These are phyloP conservation scores for Chromoteleia sp. DNA, from an alignment of 2,888 invertebrate species.

Conservation along the genomic window DNA sequence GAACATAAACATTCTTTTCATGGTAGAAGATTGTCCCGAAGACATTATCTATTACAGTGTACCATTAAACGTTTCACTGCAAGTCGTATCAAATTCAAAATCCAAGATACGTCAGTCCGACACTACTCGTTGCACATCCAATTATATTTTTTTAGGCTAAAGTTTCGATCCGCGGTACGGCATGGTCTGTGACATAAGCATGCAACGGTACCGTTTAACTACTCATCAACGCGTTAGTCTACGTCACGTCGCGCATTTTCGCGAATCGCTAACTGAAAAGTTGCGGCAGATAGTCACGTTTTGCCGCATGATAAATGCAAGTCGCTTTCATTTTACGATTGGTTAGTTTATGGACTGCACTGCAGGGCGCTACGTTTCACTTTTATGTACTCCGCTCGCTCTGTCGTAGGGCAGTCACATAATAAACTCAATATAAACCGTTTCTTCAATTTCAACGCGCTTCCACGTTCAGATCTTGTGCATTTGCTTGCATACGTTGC, in stretches of 20 bases:
- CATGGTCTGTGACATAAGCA: conserved; percentile 32
- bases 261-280: conserved; percentile 53
- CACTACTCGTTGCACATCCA: conserved; percentile 26
- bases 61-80: conserved; percentile 12
- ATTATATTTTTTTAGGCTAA: conserved; percentile 30
- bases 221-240: conserved; percentile 47
- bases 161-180: conserved; percentile 5
- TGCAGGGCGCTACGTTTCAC: conserved; percentile 61
- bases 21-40: conserved; percentile 3
- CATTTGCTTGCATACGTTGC: conserved; percentile 13
- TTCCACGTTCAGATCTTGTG: conserved; percentile 4
- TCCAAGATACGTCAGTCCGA: conserved; percentile 25
- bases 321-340: conserved; percentile 63
- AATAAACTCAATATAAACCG: conserved; percentile 51
- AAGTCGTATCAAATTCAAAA: conserved; percentile 9
- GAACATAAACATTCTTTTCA: too few species aligned
- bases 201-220: conserved; percentile 35
- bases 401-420: conserved; percentile 46
- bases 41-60: conserved; percentile 6
- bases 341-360: conserved; percentile 53
- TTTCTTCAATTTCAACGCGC: conserved; percentile 34
- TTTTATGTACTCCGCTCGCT: conserved; percentile 53
- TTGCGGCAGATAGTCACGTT: conserved; percentile 61
- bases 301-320: conserved; percentile 61
- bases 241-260: conserved; percentile 56